These are phyloP conservation scores for Helobdella robusta DNA, from an alignment of 2,888 invertebrate species.

Conservation along the genomic window DNA sequence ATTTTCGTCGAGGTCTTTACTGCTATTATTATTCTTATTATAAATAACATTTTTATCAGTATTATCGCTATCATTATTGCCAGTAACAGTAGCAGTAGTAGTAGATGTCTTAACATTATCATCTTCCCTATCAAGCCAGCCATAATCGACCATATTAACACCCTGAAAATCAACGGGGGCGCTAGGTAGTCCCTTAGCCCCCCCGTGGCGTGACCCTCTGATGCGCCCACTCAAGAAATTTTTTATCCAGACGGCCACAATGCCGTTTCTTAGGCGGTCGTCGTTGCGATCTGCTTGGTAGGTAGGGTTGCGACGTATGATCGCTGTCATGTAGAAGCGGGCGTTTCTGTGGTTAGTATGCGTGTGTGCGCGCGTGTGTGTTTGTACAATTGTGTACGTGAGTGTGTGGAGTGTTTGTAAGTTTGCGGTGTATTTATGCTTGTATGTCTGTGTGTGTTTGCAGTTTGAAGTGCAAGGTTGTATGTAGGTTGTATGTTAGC, in stretches of 20 bases:
- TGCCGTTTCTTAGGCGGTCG: constrained; percentile 18
- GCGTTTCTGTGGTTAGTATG: constrained; percentile 1
- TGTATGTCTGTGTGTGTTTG: background rate
- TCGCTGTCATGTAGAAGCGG: constrained; percentile 6
- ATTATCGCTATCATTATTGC: background rate
- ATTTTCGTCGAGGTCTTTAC: no score
- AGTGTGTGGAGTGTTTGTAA: background rate
- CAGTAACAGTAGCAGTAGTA: background rate
- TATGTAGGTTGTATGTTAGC: background rate
- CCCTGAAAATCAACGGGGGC: background rate
- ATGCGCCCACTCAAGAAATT: background rate
- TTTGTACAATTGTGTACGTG: background rate
- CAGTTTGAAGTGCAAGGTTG: background rate
- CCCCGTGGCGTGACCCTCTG: background rate
- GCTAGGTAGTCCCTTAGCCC: background rate
- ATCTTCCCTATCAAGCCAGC: constrained; percentile 10
- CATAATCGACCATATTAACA: constrained; percentile 13
- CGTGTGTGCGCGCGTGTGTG: background rate
- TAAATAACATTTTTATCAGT: background rate
- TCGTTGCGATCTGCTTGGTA: background rate
- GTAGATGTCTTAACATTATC: background rate
- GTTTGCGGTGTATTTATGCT: background rate
- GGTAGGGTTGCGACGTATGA: background rate
- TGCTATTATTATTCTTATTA: background rate
- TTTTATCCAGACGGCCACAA: constrained; percentile 16